phyloP scores from a whole-genome alignment of 2,797 vertebrate genomes.

The Tapera naevia region DNA sequence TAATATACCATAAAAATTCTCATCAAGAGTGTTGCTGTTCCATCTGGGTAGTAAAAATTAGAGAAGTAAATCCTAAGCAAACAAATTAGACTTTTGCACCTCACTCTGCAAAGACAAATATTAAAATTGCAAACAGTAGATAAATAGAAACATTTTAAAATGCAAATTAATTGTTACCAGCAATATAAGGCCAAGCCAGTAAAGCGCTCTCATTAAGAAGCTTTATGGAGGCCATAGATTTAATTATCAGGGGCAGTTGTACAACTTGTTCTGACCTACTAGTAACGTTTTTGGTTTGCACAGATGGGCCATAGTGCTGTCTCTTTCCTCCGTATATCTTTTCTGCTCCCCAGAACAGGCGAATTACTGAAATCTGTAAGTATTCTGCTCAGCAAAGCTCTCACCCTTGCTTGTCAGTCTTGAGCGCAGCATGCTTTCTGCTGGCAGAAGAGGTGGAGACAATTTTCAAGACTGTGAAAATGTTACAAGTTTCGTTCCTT shows the following conservation, averaged over 20 bases:
- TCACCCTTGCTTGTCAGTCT: constrained; percentile 46
- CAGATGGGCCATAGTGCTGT: constrained; percentile 48
- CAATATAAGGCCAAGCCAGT: constrained; percentile 32
- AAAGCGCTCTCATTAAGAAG: constrained; percentile 47
- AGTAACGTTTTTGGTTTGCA: constrained; percentile 50
- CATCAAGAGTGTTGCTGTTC: background rate
- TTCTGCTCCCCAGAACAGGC: background rate
- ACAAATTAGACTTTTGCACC: constrained; percentile 58
- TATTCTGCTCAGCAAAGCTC: constrained; percentile 40
- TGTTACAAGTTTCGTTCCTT: constrained; percentile 16
- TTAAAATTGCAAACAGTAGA: constrained; percentile 45
- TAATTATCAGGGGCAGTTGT: constrained; percentile 62
- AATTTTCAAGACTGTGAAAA: constrained; percentile 47
- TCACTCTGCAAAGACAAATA: constrained; percentile 39
- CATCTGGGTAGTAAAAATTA: constrained; percentile 47
- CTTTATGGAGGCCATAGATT: constrained; percentile 64
- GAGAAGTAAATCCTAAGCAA: constrained; percentile 44
- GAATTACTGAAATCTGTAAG: constrained; percentile 41
- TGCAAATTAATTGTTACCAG: constrained; percentile 56
- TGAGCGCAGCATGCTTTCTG: constrained; percentile 14
- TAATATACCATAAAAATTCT: background rate
- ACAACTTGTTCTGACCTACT: constrained; percentile 46
- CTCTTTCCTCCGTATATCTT: constrained; percentile 25
- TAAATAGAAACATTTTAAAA: constrained; percentile 54
- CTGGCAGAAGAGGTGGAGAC: constrained; percentile 10